Conservation (phyloP, 2,797 vertebrate species). For the Phalanger gymnotis region DNA sequence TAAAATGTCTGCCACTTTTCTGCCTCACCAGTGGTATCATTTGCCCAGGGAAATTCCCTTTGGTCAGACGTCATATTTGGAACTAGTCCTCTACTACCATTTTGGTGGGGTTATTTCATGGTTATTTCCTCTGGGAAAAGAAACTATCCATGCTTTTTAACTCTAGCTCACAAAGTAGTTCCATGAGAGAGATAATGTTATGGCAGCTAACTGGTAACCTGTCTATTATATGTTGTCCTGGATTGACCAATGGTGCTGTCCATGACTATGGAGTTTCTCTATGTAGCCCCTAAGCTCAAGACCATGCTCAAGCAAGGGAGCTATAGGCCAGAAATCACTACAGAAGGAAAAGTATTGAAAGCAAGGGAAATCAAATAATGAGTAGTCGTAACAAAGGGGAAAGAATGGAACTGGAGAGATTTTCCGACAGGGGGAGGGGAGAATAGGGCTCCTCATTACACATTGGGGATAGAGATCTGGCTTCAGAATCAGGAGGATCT, state of each 20-base stretch:
- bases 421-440: not conserved
- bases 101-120: not conserved
- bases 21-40: not conserved
- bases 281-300: not conserved
- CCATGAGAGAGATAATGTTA: not conserved
- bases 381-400: too few species aligned
- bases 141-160: not conserved
- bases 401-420: not conserved
- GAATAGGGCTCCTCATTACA: not conserved
- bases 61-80: not conserved
- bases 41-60: not conserved
- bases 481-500: not conserved
- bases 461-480: not conserved
- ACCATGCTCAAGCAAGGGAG: too few species aligned
- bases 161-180: not conserved
- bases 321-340: not conserved
- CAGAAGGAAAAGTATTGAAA: not conserved
- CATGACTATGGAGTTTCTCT: not conserved
- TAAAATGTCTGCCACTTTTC: constrained; percentile 7
- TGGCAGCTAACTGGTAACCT: not conserved
- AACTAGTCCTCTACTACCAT: not conserved
- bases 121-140: constrained; percentile 12
- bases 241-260: not conserved
- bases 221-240: not conserved
- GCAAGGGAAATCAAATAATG: not conserved